These are phyloP conservation scores for Lasioglossum vierecki DNA, from an alignment of 2,888 invertebrate species.

Conservation along the genomic window DNA sequence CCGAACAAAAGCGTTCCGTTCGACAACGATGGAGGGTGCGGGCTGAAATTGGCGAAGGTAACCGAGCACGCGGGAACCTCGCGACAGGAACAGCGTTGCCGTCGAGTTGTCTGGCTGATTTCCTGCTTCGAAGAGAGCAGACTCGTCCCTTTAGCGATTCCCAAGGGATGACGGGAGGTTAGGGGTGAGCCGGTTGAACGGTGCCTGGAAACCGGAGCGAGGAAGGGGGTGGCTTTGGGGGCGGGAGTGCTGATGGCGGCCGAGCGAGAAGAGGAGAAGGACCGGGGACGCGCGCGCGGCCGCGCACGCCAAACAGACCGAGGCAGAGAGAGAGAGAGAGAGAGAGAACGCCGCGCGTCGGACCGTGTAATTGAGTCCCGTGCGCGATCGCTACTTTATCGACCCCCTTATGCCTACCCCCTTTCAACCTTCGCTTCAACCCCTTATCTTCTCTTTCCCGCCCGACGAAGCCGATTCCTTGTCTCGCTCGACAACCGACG, in stretches of 20 bases:
- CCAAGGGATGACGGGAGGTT: slow-evolving; percentile 61
- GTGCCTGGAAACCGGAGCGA: slow-evolving; percentile 65
- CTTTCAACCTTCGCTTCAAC: slow-evolving; percentile 57
- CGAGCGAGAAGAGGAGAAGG: slow-evolving; percentile 53
- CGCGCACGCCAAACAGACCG: slow-evolving; percentile 5
- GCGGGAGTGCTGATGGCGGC: slow-evolving; percentile 68
- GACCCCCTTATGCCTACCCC: slow-evolving; percentile 78
- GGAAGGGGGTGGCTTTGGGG: slow-evolving; percentile 51
- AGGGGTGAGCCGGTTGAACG: slow-evolving; percentile 68
- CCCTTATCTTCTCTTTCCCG: slow-evolving; percentile 45
- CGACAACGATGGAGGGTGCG: neutral
- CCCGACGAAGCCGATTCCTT: slow-evolving; percentile 37
- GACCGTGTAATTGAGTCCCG: slow-evolving; percentile 84
- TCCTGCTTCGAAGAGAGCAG: slow-evolving; percentile 70
- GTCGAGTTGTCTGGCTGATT: slow-evolving; percentile 76
- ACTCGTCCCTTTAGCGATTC: slow-evolving; percentile 75
- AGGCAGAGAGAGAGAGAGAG: neutral
- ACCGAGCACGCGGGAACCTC: slow-evolving; percentile 60
- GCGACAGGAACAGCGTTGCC: slow-evolving; percentile 75
- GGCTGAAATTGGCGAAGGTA: slow-evolving; percentile 34
- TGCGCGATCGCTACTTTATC: slow-evolving; percentile 84
- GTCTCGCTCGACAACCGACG: slow-evolving; percentile 58
- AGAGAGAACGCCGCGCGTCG: slow-evolving; percentile 72
- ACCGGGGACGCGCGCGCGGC: slow-evolving; percentile 14
- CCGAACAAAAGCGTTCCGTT: neutral